Evolutionary conservation across 2,888 invertebrate species (phyloP), one percentile per base, ranked within the genome.

Genomic region (Athalia cordata): DNA sequence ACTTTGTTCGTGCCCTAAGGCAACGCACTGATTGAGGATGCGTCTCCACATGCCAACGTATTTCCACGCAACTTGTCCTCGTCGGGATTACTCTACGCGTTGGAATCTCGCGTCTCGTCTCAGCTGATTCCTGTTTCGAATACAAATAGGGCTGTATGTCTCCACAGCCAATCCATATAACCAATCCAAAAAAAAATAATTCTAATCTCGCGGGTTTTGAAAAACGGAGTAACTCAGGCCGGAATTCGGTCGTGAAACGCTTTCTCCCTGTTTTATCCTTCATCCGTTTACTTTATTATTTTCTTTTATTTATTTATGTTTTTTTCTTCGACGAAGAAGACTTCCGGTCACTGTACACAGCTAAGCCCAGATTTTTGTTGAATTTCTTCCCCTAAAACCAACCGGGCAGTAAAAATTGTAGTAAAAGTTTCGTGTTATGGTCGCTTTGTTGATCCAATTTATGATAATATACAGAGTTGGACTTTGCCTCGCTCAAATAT

Each of bases 381-480:
- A 59, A 29, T 29, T 29, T 29, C 2, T 59, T 59, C 45, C 6
- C 13, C 45, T 47, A 49, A 72, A 59, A 59, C 45, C 47, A 57
- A 59, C 72, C 29, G 29, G 45, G 59, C 59, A 72, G 47, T 59
- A 72, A 72, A 59, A 57, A 57, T 57, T 13, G 86, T 83, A 84
- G 85, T 86, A 86, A 87, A 87, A 87, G 86, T 87, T 85, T 84
- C 83, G 84, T 86, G 87, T 86, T 86, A 85, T 84, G 83, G 84
- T 82, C 83, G 77, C 82, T 82, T 81, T 81, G 81, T 82, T 80
- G 79, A 81, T 85, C 85, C 85, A 83, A 87, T 87, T 87, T 87
- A 87, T 87, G 87, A 85, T 86, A 87, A 87, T 86, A 29, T 2
- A 29, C 29, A 84, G 84, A 84, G 82, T 83, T 81, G 65, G 61